These are phyloP conservation scores for Gymnocephalus cernua DNA, from an alignment of 2,113 vertebrate species.

Conservation along the genomic window DNA sequence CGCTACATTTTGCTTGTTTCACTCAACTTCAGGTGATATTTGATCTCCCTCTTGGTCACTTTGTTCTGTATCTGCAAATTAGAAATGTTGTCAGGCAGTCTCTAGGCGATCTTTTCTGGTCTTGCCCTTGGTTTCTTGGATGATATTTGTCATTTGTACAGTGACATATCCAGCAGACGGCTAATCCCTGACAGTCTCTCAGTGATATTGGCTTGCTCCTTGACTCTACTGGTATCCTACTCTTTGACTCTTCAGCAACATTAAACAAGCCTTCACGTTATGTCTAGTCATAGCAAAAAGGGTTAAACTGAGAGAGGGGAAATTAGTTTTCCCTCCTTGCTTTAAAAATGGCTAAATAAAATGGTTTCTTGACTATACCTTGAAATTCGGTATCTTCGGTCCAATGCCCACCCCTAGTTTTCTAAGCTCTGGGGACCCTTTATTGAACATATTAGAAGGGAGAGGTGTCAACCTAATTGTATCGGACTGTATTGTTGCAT, in stretches of 20 bases:
- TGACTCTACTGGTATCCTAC: not conserved
- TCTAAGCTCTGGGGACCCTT: too few relatives aligned
- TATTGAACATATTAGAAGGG: too few relatives aligned
- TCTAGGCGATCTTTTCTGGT: not conserved
- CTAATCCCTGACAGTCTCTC: not conserved
- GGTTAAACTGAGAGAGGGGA: not conserved
- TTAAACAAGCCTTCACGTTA: too few relatives aligned
- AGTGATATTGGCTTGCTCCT: not conserved
- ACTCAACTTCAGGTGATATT: not conserved
- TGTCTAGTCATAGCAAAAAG: too few relatives aligned
- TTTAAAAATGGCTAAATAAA: too few relatives aligned
- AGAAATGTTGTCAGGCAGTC: not conserved
- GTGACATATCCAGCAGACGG: not conserved
- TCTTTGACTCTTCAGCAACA: too few relatives aligned
- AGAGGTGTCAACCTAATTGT: too few relatives aligned
- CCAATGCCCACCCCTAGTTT: too few relatives aligned
- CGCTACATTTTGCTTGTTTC: not conserved
- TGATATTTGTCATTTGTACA: slow-evolving; percentile 3
- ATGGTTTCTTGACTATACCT: too few relatives aligned
- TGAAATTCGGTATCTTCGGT: too few relatives aligned
- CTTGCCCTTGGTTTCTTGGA: not conserved
- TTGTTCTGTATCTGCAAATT: not conserved
- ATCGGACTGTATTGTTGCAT: too few relatives aligned
- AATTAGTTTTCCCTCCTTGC: too few relatives aligned
- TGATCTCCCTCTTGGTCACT: not conserved